Percentiles rank a stretch among this genome's conserved stretches.
phyloP scores from a whole-genome alignment of 2,113 vertebrate genomes.

The Serinus canaria region DNA sequence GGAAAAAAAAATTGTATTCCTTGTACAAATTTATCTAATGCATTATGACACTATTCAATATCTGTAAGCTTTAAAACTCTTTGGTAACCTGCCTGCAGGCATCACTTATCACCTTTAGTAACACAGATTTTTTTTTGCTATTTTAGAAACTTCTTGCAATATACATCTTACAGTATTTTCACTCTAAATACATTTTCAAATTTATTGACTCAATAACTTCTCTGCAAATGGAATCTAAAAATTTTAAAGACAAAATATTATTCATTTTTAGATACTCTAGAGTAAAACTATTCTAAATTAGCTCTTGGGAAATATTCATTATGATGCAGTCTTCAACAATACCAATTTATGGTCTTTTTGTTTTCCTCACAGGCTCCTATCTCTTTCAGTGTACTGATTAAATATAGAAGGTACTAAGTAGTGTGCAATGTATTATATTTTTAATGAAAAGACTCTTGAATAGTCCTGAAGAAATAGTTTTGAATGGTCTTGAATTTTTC shows the following conservation, averaged over 20 bases:
- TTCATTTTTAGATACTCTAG: not conserved
- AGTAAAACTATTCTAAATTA: not conserved
- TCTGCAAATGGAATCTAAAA: not conserved
- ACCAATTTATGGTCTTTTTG: not conserved
- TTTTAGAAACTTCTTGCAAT: not conserved
- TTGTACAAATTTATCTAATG: not conserved
- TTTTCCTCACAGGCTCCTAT: not conserved
- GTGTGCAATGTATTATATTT: not conserved
- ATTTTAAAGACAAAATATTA: not conserved
- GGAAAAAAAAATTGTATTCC: not conserved
- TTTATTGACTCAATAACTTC: not conserved
- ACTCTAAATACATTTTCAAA: not conserved
- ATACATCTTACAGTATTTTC: not conserved
- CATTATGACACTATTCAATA: not conserved
- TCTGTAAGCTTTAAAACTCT: not conserved
- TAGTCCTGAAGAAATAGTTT: not conserved
- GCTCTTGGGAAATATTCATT: not conserved
- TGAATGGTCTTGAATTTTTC: not conserved
- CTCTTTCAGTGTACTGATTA: not conserved
- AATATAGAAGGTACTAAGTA: not conserved
- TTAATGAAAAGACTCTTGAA: not conserved
- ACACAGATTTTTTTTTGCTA: not conserved
- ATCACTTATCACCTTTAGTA: not conserved
- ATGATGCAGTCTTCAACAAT: not conserved
- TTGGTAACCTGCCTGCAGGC: not conserved